Evolutionary conservation across 1,140 invertebrate genomes (phyloP), one percentile per base, ranked within the genome.

Genomic region (Euglossa dilemma): DNA sequence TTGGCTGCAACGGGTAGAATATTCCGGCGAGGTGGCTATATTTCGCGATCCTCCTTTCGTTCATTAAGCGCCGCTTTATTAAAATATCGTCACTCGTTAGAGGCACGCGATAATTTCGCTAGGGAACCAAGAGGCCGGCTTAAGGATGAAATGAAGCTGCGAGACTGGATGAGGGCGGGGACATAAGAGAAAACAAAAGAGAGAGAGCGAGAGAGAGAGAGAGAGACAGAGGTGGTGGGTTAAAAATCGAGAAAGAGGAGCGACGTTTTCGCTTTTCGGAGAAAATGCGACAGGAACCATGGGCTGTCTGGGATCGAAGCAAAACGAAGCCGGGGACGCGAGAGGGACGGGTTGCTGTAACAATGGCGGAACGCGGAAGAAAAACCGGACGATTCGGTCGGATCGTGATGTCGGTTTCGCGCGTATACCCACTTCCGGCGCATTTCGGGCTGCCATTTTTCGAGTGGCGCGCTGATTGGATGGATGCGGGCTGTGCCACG

Each of bases 401-500:
- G 86, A 80, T 72, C 80, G 84, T 78, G 77, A 84, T 69, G 63
- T 88, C 36, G 83, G 75, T 81, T 78, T 78, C 47, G 54, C 84
- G 54, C 75, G 72, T 80, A 83, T 85, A 61, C 80, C 88, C 80
- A 82, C 84, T 83, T 87, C 72, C 71, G 59, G 20, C 61, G 61
- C 63, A 50, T 66, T 63, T 61, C 36, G n/a, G 45, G 11, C 36
- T 59, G 14, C 69, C 70, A 78, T 67, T 67, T 82, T 45, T 36
- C 23, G 14, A 57, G 66, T 56, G 36, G 18, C 45, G 69, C 64
- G 81, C 85, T 91, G 91, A 92, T 92, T 92, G 92, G 89, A 91
- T 90, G 89, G 91, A 92, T 92, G 92, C 91, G 89, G 92, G 92
- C 85, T 77, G 71, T 85, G 90, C 91, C 74, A 78, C 87, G 87